Evolutionary conservation across 2,888 invertebrate genomes (phyloP), one percentile per base, ranked within the genome.

Genomic region (Gnatocerus cornutus): DNA sequence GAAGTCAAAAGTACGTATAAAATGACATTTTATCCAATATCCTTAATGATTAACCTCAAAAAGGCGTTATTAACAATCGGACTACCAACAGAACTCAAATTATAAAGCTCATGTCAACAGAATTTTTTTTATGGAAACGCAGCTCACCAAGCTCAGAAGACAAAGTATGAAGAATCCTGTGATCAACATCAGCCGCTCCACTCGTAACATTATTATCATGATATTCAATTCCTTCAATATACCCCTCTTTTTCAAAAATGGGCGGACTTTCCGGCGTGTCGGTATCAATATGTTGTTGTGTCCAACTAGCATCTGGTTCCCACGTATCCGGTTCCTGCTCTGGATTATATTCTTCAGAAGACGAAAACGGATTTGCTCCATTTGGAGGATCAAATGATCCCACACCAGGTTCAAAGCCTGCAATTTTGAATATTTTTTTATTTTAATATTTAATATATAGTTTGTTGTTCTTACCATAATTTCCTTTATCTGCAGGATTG

Each of bases 201-300:
- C 45, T 77, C 7, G 14, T 39, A 10, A 29, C 30, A 21, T 41
- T 33, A 65, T 72, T 78, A 65, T 91, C 91, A 76, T 89, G 88
- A 76, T 91, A 91, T 73, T 90, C 90, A 8, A 90, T 85, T 1
- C 89, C 87, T 46, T 69, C 88, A 9, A 84, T 85, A 65, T 87
- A 87, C 41, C 87, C 86, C 75, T 90, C 87, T 76, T 90, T 89
- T 75, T 91, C 91, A 73, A 89, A 90, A 72, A 88, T 87, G 0
- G 90, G 90, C 14, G 91, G 91, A 52, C 91, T 91, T 73, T 90
- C 89, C 0, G 91, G 91, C 0, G 91, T 90, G 76, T 90, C 90
- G 1, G 84, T 73, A 37, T 69, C 66, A 48, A 82, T 81, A n/a
- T 84, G 84, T 9, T 81, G 80, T 65, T 83, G 84, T 9, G 82